These are phyloP conservation scores for Hypotaenidia philippensis DNA, from an alignment of 2,797 vertebrate species.

Conservation along the genomic window DNA sequence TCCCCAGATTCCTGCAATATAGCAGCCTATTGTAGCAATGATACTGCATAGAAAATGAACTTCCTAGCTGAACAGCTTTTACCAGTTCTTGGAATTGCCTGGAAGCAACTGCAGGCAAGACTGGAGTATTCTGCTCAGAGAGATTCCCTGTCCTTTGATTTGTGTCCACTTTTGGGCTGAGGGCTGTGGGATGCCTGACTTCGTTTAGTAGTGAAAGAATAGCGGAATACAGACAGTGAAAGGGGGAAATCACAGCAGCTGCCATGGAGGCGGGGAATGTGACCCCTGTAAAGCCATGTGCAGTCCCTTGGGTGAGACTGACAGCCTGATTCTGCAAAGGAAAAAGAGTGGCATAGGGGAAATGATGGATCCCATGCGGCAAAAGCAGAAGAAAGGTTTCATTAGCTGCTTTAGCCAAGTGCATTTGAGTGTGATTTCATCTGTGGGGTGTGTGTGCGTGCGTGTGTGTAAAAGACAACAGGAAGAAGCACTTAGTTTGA, in stretches of 20 bases:
- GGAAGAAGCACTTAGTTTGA: slow-evolving; percentile 67
- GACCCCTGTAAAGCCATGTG: background rate
- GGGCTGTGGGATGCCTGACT: background rate
- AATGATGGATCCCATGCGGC: background rate
- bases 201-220: background rate
- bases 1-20: background rate
- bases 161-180: background rate
- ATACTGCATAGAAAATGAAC: background rate
- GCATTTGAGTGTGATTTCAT: background rate
- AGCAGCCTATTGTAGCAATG: background rate
- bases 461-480: background rate
- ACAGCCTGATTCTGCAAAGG: background rate
- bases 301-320: background rate
- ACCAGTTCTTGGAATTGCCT: background rate
- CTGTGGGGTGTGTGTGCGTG: background rate
- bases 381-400: slow-evolving; percentile 16
- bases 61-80: background rate
- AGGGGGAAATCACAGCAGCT: slow-evolving; percentile 16
- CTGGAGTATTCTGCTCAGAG: background rate
- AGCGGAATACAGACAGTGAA: background rate
- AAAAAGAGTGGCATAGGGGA: background rate
- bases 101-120: background rate
- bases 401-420: background rate
- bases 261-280: slow-evolving; percentile 7
- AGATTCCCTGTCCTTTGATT: background rate